Evolutionary conservation across 2,888 invertebrate genomes (phyloP), one percentile per base, ranked within the genome.

Genomic region (Chrysomela aeneicollis): DNA sequence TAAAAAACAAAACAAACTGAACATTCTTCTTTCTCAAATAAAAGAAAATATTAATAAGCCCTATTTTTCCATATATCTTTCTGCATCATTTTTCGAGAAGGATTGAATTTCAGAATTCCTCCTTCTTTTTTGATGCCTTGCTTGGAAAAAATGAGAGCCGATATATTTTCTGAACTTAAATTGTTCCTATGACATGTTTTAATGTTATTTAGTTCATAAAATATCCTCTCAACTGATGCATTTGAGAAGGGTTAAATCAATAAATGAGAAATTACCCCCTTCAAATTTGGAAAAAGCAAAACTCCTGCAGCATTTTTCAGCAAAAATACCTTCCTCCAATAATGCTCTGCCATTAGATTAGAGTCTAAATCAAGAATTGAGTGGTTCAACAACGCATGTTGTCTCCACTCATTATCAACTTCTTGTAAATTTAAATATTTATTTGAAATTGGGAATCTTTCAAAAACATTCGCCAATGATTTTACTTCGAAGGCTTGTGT

Each of bases 391-490:
- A 59, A 4, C 5, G 59, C 59, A 59, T 50, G 59, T 50, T 50
- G 17, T 22, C 50, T 59, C 59, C 59, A 59, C 19, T 50, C 51
- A 54, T 54, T 54, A 49, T 59, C 59, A 30, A 32, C 32, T 32
- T 50, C 19, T 50, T 59, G 59, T 42, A 18, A 26, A 1, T 47
- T 49, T 15, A 49, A 9, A 22, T 47, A 15, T 9, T 47, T 5
- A 52, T 66, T 64, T 37, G 66, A 57, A 55, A 68, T 21, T 9
- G 71, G 69, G 64, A 71, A 72, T 60, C 68, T 69, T 17, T 66
- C 19, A 37, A 66, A 35, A 15, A 70, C 52, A 15, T 12, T 15
- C 3, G n/a, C 19, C 21, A 73, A 50, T 18, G 66, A 59, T 62
- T 71, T 68, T 35, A 55, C 53, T 54, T 67, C 42, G 30, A 67